Evolutionary conservation across 35 echinoderm and acorn worm genomes (phyloP).

Genomic region (Stichopus chloronotus): DNA sequence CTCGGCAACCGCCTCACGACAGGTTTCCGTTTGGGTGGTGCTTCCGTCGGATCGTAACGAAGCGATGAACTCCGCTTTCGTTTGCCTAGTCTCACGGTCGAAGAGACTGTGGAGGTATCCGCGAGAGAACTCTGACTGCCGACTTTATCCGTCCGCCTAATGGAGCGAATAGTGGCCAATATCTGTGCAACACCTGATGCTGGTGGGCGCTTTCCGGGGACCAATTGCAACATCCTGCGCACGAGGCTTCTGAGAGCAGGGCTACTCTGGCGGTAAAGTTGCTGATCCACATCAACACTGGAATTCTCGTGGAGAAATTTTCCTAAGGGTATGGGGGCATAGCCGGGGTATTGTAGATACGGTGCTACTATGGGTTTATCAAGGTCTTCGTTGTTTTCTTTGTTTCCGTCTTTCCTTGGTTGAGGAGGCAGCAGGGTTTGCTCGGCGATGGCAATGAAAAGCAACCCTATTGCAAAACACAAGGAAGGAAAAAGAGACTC

Average conservation of each 20-base stretch:
- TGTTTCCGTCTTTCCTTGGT: neutral
- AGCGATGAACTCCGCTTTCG: slow-evolving; percentile 59
- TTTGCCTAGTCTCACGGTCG: slow-evolving; percentile 44
- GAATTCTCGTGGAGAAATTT: slow-evolving; percentile 90
- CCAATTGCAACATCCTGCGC: slow-evolving; percentile 71
- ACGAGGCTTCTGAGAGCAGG: slow-evolving; percentile 75
- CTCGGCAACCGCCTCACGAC: slow-evolving; percentile 9
- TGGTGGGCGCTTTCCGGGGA: slow-evolving; percentile 73
- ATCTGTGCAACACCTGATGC: slow-evolving; percentile 76
- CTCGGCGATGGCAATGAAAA: slow-evolving; percentile 82
- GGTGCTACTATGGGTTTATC: slow-evolving; percentile 6
- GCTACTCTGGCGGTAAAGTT: slow-evolving; percentile 75
- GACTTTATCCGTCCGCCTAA: slow-evolving; percentile 32
- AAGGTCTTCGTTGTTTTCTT: neutral
- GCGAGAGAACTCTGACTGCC: slow-evolving; percentile 30
- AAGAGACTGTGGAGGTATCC: slow-evolving; percentile 4
- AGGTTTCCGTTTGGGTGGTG: slow-evolving; percentile 23
- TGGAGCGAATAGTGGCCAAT: slow-evolving; percentile 50
- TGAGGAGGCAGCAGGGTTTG: slow-evolving; percentile 65
- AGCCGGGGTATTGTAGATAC: slow-evolving; percentile 83
- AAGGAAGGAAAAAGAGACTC: slow-evolving; percentile 9
- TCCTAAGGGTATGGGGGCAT: slow-evolving; percentile 83
- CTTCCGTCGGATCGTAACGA: slow-evolving; percentile 53
- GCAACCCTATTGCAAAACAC: slow-evolving; percentile 51
- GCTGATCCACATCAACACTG: slow-evolving; percentile 87